Percentiles rank a stretch among this genome's conserved stretches.
phyloP scores from a whole-genome alignment of 2,113 vertebrate species.

The Circaetus cinerascens region DNA sequence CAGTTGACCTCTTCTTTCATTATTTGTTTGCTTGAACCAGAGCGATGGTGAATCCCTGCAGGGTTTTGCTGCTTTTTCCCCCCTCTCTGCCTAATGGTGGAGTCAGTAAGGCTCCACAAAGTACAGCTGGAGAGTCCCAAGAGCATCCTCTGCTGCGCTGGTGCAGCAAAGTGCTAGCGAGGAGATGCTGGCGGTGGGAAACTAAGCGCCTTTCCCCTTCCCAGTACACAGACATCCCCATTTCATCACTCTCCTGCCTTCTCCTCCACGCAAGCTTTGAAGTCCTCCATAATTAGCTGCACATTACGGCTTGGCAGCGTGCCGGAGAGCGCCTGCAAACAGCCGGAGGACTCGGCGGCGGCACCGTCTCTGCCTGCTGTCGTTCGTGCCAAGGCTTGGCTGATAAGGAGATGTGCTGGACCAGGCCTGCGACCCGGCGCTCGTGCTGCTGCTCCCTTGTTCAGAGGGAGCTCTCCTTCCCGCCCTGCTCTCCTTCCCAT shows the following conservation, averaged over 20 bases:
- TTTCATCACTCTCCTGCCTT: background rate
- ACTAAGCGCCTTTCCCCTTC: background rate
- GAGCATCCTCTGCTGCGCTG: background rate
- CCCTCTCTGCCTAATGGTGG: background rate
- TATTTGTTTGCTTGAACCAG: background rate
- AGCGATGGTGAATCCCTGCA: background rate
- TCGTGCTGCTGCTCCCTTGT: background rate
- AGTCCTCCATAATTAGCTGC: background rate
- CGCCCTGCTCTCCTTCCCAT: background rate
- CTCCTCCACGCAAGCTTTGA: background rate
- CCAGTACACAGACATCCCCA: background rate
- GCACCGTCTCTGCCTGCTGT: background rate
- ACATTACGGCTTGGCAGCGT: background rate
- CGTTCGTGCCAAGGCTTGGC: background rate
- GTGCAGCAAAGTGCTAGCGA: background rate
- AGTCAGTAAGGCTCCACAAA: background rate
- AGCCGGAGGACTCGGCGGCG: background rate
- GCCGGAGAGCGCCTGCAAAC: background rate
- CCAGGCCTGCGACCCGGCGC: background rate
- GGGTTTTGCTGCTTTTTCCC: background rate
- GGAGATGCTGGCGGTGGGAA: background rate
- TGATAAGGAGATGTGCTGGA: background rate
- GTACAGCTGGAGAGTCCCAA: background rate
- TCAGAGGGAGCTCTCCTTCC: background rate
- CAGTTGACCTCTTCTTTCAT: background rate